phyloP scores from a whole-genome alignment of 1,140 invertebrate genomes.

The Drosophila trapezifrons region DNA sequence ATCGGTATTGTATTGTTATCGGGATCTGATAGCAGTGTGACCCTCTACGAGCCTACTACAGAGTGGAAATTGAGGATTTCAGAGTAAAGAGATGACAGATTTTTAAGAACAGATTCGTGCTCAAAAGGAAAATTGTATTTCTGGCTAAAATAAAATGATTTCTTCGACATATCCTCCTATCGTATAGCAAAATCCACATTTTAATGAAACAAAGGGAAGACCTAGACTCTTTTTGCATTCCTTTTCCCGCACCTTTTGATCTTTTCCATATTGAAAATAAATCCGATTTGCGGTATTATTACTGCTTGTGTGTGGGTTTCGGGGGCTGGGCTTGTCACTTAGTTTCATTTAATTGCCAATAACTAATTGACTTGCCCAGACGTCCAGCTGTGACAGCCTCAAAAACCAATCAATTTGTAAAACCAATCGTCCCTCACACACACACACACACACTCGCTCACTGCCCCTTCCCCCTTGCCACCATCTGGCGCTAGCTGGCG shows the following conservation, averaged over 20 bases:
- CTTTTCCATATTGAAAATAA: slow-evolving; percentile 1
- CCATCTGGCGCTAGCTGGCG: background rate
- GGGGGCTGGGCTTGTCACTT: slow-evolving; percentile 10
- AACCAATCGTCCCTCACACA: slow-evolving; percentile 24
- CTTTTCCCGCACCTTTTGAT: background rate
- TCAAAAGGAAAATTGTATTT: no score
- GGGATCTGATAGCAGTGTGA: no score
- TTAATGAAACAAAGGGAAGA: no score
- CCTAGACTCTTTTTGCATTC: no score
- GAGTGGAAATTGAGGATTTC: no score
- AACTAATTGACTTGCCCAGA: slow-evolving; percentile 51
- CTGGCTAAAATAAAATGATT: no score
- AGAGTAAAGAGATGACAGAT: no score
- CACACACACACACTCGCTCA: background rate
- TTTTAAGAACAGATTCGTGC: no score
- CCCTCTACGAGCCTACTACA: no score
- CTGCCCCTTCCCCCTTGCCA: background rate
- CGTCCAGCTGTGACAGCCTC: slow-evolving; percentile 52
- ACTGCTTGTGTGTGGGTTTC: background rate
- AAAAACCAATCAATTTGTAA: slow-evolving; percentile 55
- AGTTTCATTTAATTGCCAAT: slow-evolving; percentile 48
- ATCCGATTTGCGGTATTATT: slow-evolving; percentile 21
- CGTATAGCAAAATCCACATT: no score
- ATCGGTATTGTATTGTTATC: no score
- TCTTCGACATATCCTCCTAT: no score